These are phyloP conservation scores for Hemichromis elongatus DNA, from an alignment of 2,113 vertebrate species.

Conservation along the genomic window DNA sequence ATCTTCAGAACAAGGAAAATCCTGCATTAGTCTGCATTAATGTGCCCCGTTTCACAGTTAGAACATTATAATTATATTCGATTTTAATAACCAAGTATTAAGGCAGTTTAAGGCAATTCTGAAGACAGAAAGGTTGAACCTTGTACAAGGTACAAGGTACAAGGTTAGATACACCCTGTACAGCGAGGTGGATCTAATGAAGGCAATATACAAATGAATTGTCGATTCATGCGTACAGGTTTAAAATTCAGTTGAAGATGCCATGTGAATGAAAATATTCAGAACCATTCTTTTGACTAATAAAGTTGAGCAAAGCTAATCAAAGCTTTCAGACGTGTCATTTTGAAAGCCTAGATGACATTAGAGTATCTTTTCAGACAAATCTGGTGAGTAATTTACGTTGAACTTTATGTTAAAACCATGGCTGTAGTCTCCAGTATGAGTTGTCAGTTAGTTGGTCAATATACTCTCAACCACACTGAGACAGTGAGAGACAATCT, in stretches of 20 bases:
- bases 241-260: background rate
- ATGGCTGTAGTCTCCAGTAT: background rate
- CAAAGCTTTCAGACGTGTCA: background rate
- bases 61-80: background rate
- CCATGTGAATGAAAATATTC: background rate
- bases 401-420: background rate
- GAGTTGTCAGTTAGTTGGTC: background rate
- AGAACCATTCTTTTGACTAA: background rate
- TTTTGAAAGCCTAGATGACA: background rate
- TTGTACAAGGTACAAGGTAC: background rate
- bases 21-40: background rate
- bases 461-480: background rate
- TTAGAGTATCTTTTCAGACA: background rate
- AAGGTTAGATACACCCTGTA: background rate
- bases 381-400: background rate
- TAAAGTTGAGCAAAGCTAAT: background rate
- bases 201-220: background rate
- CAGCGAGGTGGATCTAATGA: background rate
- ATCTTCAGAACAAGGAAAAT: background rate
- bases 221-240: background rate
- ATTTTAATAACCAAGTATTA: background rate
- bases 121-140: background rate
- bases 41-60: background rate
- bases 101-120: background rate
- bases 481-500: background rate